Evolutionary conservation across 2,797 vertebrate genomes (phyloP).

Genomic region (Rhynchotus rufescens): DNA sequence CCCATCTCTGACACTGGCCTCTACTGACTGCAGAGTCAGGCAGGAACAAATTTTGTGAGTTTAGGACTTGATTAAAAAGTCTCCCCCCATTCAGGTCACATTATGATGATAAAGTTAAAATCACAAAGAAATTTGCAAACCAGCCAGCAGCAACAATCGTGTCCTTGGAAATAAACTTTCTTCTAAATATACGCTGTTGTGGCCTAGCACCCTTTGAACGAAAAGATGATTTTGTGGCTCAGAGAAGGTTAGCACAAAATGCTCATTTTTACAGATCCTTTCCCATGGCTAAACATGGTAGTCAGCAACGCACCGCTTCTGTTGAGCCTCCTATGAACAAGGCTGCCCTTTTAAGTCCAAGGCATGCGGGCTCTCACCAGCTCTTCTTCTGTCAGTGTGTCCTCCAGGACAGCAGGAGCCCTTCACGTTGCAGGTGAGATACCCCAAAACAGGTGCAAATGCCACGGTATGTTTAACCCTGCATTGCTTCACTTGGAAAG

Average conservation of each 20-base stretch:
- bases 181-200: background rate
- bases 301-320: fast-evolving
- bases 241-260: background rate
- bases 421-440: background rate
- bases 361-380: background rate
- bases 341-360: background rate
- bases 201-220: background rate
- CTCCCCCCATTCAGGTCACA: background rate
- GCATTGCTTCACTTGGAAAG: background rate
- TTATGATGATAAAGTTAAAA: background rate
- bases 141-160: background rate
- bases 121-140: background rate
- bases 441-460: constrained; percentile 8
- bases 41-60: background rate
- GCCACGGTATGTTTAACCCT: background rate
- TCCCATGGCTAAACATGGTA: background rate
- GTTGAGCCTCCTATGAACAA: fast-evolving
- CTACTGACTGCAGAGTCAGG: background rate
- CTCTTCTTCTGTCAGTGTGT: background rate
- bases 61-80: background rate
- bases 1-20: background rate
- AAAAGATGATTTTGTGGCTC: background rate
- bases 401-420: background rate
- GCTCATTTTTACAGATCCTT: background rate
- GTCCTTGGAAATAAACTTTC: background rate